Evolutionary conservation across 2,797 vertebrate genomes (phyloP), one percentile per base, ranked within the genome.

Genomic region (Phrynocephalus vlangalii): DNA sequence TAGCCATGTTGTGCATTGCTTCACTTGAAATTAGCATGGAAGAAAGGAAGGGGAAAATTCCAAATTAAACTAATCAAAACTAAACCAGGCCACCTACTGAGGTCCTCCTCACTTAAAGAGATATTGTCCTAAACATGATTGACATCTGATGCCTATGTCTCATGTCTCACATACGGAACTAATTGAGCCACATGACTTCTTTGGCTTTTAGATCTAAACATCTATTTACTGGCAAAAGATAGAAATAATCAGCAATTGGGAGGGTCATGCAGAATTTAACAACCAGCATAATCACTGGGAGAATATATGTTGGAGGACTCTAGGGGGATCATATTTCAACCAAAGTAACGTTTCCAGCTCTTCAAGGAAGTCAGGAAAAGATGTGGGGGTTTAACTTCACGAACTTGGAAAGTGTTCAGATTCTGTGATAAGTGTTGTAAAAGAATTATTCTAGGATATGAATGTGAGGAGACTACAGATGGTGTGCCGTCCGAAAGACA

Each of bases 1-100:
- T 93, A 94, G 91, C 91, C 87, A 44, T 90, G 82, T 77, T 82
- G 83, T 88, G 78, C 92, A 67, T 79, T 52, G 67, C 84, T 94
- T 91, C 86, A 88, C 60, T 81, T 88, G 90, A 92, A 93, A 93
- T 73, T 84, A 90, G 33, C 15, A 82, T 56, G 76, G 50, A 70
- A 83, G 28, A 85, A 95, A 93, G 86, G 5, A 2, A 44, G 72
- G 88, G 81, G 60, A 78, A 73, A 85, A 92, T 88, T 88, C 67
- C 0, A 3, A 87, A 22, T 88, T 88, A 75, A 85, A 3, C 50
- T 84, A 90, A 89, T 56, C 80, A 67, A 88, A 56, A 86, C 89
- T 83, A 75, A 87, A 1, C 38, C 90, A 15, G 0, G 0, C 72
- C 87, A 63, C 73, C 67, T 86, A 8, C 15, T 87, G 11, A 84